A percentile compares a stretch with the other conserved stretches of the same genome.
These are phyloP conservation scores for Mesorhabditis sp. DNA, from an alignment of 2,888 invertebrate species.

Conservation along the genomic window DNA sequence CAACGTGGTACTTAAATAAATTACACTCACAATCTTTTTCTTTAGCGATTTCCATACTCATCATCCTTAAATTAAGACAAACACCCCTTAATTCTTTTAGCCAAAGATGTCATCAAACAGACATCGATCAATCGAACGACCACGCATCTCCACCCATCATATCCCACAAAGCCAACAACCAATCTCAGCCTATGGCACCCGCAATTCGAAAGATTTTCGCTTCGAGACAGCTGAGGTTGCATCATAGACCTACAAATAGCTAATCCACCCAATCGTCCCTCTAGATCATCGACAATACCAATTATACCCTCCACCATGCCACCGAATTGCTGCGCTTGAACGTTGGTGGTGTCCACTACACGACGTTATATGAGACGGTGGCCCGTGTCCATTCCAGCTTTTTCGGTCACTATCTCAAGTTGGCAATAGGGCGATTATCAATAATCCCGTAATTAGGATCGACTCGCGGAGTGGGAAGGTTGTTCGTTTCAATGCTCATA, in stretches of 20 bases:
- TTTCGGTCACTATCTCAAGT: slow-evolving; percentile 21
- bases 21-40: too few species aligned
- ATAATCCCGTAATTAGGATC: slow-evolving; percentile 19
- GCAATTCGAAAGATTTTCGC: background rate
- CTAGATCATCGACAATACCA: background rate
- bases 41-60: too few species aligned
- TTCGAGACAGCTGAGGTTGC: slow-evolving; percentile 3
- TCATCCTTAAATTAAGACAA: too few species aligned
- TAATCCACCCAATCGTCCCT: background rate
- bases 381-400: slow-evolving; percentile 24
- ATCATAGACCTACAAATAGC: background rate
- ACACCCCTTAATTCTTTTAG: too few species aligned
- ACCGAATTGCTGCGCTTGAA: slow-evolving; percentile 32
- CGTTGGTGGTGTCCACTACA: slow-evolving; percentile 30
- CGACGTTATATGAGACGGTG: slow-evolving; percentile 31
- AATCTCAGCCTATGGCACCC: background rate
- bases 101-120: too few species aligned
- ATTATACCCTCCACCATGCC: slow-evolving; percentile 21
- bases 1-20: too few species aligned
- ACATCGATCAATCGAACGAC: too few species aligned
- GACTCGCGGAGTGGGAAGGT: slow-evolving; percentile 28
- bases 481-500: slow-evolving; percentile 22
- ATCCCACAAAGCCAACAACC: background rate
- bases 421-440: background rate
- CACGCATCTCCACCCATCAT: background rate